Conservation (phyloP, 1,140 invertebrate genomes). For the Copidosoma floridanum region DNA sequence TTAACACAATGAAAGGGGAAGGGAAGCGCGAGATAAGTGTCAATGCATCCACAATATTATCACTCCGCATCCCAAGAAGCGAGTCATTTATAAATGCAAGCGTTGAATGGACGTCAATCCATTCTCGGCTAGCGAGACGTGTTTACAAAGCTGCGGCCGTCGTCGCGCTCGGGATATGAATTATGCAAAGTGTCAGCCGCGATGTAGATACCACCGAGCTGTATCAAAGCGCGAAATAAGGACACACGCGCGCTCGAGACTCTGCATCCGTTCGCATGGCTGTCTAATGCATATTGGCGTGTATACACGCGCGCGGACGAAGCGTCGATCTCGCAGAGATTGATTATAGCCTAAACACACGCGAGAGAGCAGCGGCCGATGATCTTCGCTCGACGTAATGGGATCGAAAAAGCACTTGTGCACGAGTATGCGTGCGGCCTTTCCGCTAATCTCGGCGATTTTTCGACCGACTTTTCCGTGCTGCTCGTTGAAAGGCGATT, state of each 20-base stretch:
- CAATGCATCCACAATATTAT: not conserved
- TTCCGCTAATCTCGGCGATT: conserved; percentile 25
- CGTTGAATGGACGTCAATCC: conserved; percentile 16
- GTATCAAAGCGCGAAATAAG: not conserved
- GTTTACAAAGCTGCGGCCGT: conserved; percentile 15
- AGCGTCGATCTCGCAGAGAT: not conserved
- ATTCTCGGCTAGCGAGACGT: conserved; percentile 3
- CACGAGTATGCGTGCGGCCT: conserved; percentile 20
- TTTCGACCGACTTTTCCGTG: conserved; percentile 28
- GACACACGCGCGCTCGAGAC: conserved; percentile 3
- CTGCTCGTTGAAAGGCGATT: too few relatives aligned
- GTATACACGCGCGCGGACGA: not conserved
- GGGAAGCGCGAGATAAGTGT: too few relatives aligned
- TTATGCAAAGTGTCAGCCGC: conserved; percentile 17
- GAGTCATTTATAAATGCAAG: conserved; percentile 5
- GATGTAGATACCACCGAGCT: conserved; percentile 1
- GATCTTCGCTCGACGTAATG: conserved; percentile 33
- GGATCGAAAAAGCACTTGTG: conserved; percentile 30
- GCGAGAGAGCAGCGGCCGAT: too few relatives aligned
- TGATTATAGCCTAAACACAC: not conserved
- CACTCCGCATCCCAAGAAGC: conserved; percentile 6
- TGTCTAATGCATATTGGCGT: not conserved
- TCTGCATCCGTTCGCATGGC: not conserved
- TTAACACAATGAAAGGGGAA: too few relatives aligned
- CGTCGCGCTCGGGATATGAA: conserved; percentile 2